These are phyloP conservation scores for Tachina fera DNA, from an alignment of 2,888 invertebrate species.

Conservation along the genomic window DNA sequence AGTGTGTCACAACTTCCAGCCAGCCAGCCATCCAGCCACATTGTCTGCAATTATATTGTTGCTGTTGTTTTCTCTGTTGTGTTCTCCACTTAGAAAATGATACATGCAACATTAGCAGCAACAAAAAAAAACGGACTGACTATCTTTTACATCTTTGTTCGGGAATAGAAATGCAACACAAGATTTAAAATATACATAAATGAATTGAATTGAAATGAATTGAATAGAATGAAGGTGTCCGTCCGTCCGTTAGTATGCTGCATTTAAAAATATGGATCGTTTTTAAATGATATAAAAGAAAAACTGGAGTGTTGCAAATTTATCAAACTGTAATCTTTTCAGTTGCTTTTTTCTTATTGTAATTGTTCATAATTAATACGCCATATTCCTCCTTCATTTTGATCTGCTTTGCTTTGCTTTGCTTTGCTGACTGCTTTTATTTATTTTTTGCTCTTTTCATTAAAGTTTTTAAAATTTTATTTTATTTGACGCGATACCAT, in stretches of 20 bases:
- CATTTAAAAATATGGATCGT: not conserved
- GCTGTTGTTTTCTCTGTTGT: not conserved
- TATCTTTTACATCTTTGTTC: constrained; percentile 43
- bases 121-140: not conserved
- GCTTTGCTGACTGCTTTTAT: constrained; percentile 37
- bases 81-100: constrained; percentile 23
- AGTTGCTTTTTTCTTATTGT: constrained; percentile 9
- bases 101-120: constrained; percentile 13
- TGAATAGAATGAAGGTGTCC: constrained; percentile 14
- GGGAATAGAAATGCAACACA: constrained; percentile 52
- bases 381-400: constrained; percentile 48
- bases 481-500: constrained; percentile 46
- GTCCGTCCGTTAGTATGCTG: constrained; percentile 17
- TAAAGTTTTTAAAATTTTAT: constrained; percentile 29
- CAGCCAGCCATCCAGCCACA: constrained; percentile 45
- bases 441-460: not conserved
- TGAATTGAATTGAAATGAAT: constrained; percentile 37
- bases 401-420: constrained; percentile 44
- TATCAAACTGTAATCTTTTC: constrained; percentile 8
- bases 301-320: constrained; percentile 7
- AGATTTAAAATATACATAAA: constrained; percentile 46
- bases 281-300: not conserved
- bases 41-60: constrained; percentile 48
- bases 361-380: constrained; percentile 58
- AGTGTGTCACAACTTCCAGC: constrained; percentile 62